Base-by-base conservation (phyloP, 2,888 invertebrate species). In the Alviniconcha strummeri region DNA sequence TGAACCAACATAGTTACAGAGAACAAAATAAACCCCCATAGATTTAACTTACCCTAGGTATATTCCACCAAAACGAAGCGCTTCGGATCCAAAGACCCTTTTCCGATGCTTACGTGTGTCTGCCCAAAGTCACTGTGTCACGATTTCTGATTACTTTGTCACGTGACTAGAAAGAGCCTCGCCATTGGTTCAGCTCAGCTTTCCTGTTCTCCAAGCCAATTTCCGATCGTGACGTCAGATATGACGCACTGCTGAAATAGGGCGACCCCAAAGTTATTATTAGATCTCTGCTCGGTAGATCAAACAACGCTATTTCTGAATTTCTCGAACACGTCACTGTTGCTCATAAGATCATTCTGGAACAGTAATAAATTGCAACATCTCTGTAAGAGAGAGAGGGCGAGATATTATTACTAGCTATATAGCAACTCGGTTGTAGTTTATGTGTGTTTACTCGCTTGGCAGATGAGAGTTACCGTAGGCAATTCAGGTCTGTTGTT, bases 91-190 rank as follows among this genome's bases (percentile, higher is more conserved):
- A 75, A 54, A 52, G 64, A 67, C 81, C 77, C 79, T 77, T 77
- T 57, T 74, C 67, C 57, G 72, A 64, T 82, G 74, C 85, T 83
- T 84, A 84, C 84, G 82, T 82, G 82, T 78, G 75, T 83, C 36
- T 80, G 79, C 84, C 85, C 86, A 87, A 87, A 87, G 84, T 87
- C 86, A 86, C 86, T 84, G 85, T 86, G 86, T 86, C 85, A 86
- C 82, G 85, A 85, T 82, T 85, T 84, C 80, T 83, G 84, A 85
- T 86, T 83, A 84, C 85, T 74, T 64, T 11, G 72, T 84, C 87
- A 87, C 85, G 85, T 87, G 87, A 87, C 57, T 13, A 13, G 60
- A 56, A 71, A 71, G 57, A 19, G 54, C 64, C 52, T 71, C 56
- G 64, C 77, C 69, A 87, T 87, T 87, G 85, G 87, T 17, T 79